Base-by-base conservation (phyloP, 2,113 vertebrate genomes). In the Ceyx cyanopectus region DNA sequence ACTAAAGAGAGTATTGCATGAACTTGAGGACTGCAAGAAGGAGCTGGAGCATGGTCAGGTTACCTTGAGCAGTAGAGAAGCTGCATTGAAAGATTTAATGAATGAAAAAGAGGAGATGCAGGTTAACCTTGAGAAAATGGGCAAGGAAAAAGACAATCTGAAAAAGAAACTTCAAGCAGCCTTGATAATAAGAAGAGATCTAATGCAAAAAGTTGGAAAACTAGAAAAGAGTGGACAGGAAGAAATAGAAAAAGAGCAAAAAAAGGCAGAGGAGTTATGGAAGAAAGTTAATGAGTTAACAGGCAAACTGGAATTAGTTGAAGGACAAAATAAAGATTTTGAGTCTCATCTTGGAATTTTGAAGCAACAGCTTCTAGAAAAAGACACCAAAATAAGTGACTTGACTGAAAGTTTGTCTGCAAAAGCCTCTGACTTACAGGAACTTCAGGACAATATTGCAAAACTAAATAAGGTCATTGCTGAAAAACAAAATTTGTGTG, bases 161-260 rank as follows among this genome's bases (percentile, higher is more conserved):
- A 98, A 97, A 94, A 98, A 98, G 96, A 99, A 99, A 79, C 97
- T 99, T 68, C 98, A 99, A 60, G 99, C 98, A 12, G 98, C 98
- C 0, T 92, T 99, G 50, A 51, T 98, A 32, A 50, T 98, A 23
- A 97, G 98, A 43, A 98, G 98, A 87, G 98, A 99, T 27, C 95
- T 99, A 46, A 77, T 98, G 86, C 98, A 98, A 30, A 98, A 98
- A 89, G 94, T 98, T 20, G 97, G 97, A 34, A 97, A 97, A 16
- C 92, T 98, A 46, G 98, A 99, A 82, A 97, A 93, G 32, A 96
- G 90, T 29, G 96, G 91, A 9, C 96, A 97, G 77, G 97, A 98
- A 43, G 96, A 93, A 69, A 34, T 89, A 6, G 96, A 95, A 57
- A 96, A 85, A 50, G 96, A 97, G 23, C 76, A 94, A 68, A 90